These are phyloP conservation scores for Pedicia rivosa DNA, from an alignment of 2,888 invertebrate species.

Conservation along the genomic window DNA sequence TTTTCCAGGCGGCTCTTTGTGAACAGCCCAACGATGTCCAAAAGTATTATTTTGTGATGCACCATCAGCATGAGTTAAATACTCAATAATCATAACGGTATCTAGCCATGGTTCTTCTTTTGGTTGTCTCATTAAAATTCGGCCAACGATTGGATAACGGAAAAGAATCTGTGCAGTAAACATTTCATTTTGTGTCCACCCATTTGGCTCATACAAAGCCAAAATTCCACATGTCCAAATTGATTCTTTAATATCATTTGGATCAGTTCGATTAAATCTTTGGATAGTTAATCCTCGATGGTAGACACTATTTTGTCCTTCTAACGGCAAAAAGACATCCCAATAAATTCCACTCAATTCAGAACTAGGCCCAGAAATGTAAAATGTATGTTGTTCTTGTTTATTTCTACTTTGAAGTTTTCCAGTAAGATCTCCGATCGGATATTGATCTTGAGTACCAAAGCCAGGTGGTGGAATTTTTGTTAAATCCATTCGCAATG, in stretches of 20 bases:
- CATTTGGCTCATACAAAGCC: conserved; percentile 42
- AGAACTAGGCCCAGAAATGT: conserved; percentile 49
- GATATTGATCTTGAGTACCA: conserved; percentile 80
- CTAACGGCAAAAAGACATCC: conserved; percentile 74
- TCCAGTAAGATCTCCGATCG: conserved; percentile 77
- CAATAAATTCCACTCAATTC: conserved; percentile 61
- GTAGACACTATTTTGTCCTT: conserved; percentile 59
- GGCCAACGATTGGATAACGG: conserved; percentile 76
- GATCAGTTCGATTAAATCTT: conserved; percentile 19
- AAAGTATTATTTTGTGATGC: conserved; percentile 55
- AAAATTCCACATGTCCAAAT: conserved; percentile 44
- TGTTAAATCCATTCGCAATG: conserved; percentile 39
- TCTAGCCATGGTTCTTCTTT: conserved; percentile 67
- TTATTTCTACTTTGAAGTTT: conserved; percentile 63
- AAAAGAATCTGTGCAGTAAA: conserved; percentile 66
- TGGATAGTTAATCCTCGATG: conserved; percentile 49
- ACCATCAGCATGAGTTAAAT: conserved; percentile 77
- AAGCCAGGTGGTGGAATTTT: conserved; percentile 47
- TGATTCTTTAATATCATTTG: conserved; percentile 21
- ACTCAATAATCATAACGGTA: conserved; percentile 68
- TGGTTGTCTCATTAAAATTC: conserved; percentile 67
- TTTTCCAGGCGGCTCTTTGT: conserved; percentile 58
- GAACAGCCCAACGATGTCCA: conserved; percentile 71
- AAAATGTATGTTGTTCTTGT: conserved; percentile 46
- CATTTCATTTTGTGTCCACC: conserved; percentile 52